Evolutionary conservation across 2,888 invertebrate species (phyloP).

Genomic region (Hetaerina titia): DNA sequence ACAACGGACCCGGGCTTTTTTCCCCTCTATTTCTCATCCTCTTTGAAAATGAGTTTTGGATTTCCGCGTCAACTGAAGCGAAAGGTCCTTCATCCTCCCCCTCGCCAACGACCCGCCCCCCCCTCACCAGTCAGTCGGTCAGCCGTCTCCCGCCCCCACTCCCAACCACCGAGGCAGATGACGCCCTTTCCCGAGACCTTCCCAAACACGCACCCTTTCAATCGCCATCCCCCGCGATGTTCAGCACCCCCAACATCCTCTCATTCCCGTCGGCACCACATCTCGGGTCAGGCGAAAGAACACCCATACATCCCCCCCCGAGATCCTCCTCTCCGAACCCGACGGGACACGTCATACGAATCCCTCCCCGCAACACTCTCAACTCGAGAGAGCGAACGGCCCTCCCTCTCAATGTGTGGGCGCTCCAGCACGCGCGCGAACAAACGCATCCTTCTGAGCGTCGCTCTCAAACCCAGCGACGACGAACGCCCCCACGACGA

Average conservation of each 20-base stretch:
- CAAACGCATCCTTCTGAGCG: no score
- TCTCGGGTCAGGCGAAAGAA: not conserved
- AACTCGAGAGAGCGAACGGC: no score
- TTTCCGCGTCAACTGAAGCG: constrained; percentile 43
- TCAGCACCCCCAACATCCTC: not conserved
- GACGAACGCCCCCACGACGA: no score
- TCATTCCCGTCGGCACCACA: not conserved
- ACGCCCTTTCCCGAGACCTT: not conserved
- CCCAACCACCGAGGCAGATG: not conserved
- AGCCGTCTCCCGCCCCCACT: not conserved
- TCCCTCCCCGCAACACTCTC: no score
- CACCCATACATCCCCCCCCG: not conserved
- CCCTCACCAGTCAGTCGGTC: not conserved
- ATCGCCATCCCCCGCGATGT: not conserved
- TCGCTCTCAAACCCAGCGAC: no score
- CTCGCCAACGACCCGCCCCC: not conserved
- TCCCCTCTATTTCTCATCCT: not conserved
- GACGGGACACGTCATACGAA: not conserved
- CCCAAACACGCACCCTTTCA: not conserved
- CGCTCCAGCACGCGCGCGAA: no score
- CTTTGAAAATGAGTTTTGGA: constrained; percentile 60
- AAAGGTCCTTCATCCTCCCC: constrained; percentile 41
- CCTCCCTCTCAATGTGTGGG: no score
- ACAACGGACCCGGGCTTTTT: not conserved
- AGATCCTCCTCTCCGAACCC: no score